Evolutionary conservation across 2,113 vertebrate genomes (phyloP).

Genomic region (Cavia aperea): DNA sequence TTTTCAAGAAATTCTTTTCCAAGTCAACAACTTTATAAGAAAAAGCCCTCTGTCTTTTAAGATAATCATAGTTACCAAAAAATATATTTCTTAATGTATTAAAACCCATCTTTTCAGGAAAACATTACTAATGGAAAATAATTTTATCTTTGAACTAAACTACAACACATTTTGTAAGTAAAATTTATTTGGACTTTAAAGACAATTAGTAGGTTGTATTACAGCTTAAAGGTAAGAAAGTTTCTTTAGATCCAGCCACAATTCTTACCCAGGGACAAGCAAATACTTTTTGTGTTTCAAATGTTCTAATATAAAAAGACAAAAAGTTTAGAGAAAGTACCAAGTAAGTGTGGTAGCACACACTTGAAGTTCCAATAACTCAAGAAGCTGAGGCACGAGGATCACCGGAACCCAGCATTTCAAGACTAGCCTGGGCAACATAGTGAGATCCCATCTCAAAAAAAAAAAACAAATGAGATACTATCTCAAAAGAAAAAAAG

Average conservation of each 20-base stretch:
- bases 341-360: neutral
- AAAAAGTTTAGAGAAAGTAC: slow-evolving; percentile 16
- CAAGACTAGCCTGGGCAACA: neutral
- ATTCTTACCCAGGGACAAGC: slow-evolving; percentile 6
- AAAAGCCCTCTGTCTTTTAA: neutral
- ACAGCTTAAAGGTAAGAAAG: neutral
- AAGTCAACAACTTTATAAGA: slow-evolving; percentile 20
- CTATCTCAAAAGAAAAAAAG: neutral
- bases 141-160: slow-evolving; percentile 14
- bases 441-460: neutral
- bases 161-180: slow-evolving; percentile 30
- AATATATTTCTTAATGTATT: neutral
- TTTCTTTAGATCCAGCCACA: neutral
- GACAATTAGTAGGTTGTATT: slow-evolving; percentile 13
- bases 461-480: neutral
- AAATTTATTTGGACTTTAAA: slow-evolving; percentile 11
- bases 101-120: slow-evolving; percentile 4
- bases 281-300: neutral
- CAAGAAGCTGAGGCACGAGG: neutral
- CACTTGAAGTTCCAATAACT: neutral
- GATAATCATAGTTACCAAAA: neutral
- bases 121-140: neutral
- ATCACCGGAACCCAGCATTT: neutral
- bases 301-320: slow-evolving; percentile 24
- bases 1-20: neutral